Base-by-base conservation (phyloP, 2,888 invertebrate species). In the Agelastica alni region DNA sequence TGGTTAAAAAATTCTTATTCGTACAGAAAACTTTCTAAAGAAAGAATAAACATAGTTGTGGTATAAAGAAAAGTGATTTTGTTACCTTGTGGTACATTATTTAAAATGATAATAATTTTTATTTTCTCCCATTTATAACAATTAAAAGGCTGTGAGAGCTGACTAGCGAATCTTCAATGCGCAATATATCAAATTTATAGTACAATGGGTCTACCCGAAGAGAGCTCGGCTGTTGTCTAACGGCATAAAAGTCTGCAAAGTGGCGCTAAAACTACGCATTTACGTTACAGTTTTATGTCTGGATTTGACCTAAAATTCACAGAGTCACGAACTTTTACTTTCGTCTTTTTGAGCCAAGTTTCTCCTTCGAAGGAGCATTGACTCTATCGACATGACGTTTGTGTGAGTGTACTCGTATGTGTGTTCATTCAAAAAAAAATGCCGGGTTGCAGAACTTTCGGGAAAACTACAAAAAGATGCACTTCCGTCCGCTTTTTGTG, bases 241-340 rank as follows among this genome's bases (percentile, higher is more conserved):
- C 41, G 41, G 45, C 39, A 58, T 45, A 45, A 56, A 46, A 51
- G 46, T 51, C 51, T 44, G 45, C 48, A 53, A 53, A 55, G 58
- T 57, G 57, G 51, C 51, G 56, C 57, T 60, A 56, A 63, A 61
- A 63, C 60, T 62, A 65, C 63, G 62, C 63, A 64, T 64, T 62
- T 61, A 64, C 64, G 63, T 62, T 61, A 64, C 67, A 64, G 64
- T 64, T 65, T 66, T 66, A 65, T 64, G 64, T 60, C 61, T 60
- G 67, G 55, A 64, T 67, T 60, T 66, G 66, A 68, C 66, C 66
- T 66, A 58, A 68, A 65, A 65, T 64, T 62, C 60, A n/a, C n/a
- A 51, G 59, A 63, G 62, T 65, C 65, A 66, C 61, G 65, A 66
- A 65, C 67, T 69, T 63, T 67, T 63, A 67, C 67, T 69, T 67